Percentiles rank a stretch among this genome's conserved stretches.
phyloP scores from a whole-genome alignment of 2,888 invertebrate species.

The Polydrusus tereticollis region DNA sequence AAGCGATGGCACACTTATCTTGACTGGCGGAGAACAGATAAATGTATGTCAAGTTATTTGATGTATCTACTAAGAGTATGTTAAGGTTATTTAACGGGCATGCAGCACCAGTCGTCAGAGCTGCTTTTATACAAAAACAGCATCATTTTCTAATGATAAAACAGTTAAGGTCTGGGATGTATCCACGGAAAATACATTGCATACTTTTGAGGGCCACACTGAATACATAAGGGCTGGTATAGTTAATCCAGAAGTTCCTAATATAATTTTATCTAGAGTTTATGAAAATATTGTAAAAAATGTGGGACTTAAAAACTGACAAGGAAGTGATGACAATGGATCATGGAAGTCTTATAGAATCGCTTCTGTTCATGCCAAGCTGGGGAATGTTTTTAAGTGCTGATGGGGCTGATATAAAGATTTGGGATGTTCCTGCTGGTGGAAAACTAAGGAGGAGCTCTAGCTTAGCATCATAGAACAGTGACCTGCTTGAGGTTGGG shows the following conservation, averaged over 20 bases:
- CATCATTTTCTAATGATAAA: conserved; percentile 94
- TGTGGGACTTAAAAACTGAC: conserved; percentile 87
- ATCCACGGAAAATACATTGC: conserved; percentile 80
- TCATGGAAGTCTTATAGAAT: conserved; percentile 92
- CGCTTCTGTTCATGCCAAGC: conserved; percentile 87
- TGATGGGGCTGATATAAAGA: conserved; percentile 72
- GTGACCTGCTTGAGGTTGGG: conserved; percentile 89
- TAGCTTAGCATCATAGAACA: conserved; percentile 96
- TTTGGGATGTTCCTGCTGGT: conserved; percentile 79
- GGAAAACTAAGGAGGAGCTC: conserved; percentile 85
- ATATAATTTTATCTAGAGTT: conserved; percentile 86
- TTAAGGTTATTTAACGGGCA: conserved; percentile 88
- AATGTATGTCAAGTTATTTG: conserved; percentile 90
- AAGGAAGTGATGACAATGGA: conserved; percentile 80
- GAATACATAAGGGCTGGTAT: conserved; percentile 89
- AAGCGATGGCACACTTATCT: conserved; percentile 84
- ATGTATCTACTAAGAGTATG: conserved; percentile 84
- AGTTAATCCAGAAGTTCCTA: conserved; percentile 80
- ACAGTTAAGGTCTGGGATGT: conserved; percentile 92
- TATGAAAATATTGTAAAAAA: conserved; percentile 90
- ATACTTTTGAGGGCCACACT: conserved; percentile 76
- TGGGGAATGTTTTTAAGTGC: conserved; percentile 93
- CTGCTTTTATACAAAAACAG: conserved; percentile 85
- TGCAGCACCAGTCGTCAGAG: conserved; percentile 82
- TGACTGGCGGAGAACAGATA: conserved; percentile 92